A percentile compares a stretch with the other conserved stretches of the same genome.
Conservation (phyloP, 2,113 vertebrate genomes). For the Onychostruthus taczanowskii region DNA sequence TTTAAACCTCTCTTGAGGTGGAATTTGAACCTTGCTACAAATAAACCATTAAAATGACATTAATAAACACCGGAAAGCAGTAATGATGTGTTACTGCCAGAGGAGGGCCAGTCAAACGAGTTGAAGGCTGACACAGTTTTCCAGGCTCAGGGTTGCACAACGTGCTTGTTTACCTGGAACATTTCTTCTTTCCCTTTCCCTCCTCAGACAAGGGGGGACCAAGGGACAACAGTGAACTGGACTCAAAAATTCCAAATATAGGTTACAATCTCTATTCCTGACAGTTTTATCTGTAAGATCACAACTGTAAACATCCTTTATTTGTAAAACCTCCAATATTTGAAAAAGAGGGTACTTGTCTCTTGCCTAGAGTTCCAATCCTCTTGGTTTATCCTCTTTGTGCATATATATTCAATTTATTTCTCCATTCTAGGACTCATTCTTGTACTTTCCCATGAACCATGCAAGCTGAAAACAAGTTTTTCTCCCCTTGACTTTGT, state of each 20-base stretch:
- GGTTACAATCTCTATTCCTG: neutral
- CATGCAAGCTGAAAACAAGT: neutral
- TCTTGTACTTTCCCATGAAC: neutral
- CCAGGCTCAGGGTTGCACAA: constrained; percentile 54
- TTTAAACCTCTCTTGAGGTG: neutral
- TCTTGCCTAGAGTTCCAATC: neutral
- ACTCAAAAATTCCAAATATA: neutral
- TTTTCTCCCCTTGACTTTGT: neutral
- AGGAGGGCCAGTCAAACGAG: constrained; percentile 58
- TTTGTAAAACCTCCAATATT: neutral
- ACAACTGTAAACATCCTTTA: neutral
- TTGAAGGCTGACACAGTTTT: constrained; percentile 61
- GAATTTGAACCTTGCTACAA: constrained; percentile 43
- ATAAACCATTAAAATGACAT: constrained; percentile 64
- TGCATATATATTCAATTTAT: neutral
- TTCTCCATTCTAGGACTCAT: neutral
- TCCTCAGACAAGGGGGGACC: neutral
- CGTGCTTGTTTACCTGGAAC: constrained; percentile 46
- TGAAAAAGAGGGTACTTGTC: neutral
- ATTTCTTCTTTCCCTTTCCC: constrained; percentile 26
- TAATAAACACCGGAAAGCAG: constrained; percentile 63
- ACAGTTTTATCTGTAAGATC: neutral
- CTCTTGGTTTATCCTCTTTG: neutral
- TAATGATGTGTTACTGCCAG: constrained; percentile 62
- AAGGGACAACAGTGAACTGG: neutral